Evolutionary conservation across 2,797 vertebrate genomes (phyloP).

Genomic region (Dicrostonyx torquatus): DNA sequence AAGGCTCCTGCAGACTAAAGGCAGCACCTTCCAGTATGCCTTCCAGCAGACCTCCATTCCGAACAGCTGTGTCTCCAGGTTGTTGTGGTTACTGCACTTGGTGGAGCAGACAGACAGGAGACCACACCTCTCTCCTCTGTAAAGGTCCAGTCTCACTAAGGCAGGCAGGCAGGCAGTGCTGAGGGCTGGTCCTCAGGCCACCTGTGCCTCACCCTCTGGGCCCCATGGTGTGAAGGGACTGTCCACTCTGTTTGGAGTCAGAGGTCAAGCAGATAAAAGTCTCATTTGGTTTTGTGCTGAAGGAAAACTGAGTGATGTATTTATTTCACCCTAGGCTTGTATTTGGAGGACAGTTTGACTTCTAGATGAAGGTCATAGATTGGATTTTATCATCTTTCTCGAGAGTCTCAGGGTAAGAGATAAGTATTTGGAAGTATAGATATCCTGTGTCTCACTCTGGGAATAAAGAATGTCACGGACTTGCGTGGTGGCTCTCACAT

Average conservation of each 20-base stretch:
- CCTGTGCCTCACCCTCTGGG: accelerated
- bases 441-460: background rate
- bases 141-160: background rate
- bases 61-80: background rate
- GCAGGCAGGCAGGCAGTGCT: background rate
- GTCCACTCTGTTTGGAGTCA: background rate
- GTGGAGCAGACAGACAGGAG: background rate
- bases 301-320: background rate
- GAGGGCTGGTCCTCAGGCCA: background rate
- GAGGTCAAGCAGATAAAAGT: background rate
- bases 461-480: accelerated
- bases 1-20: background rate
- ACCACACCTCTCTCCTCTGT: accelerated
- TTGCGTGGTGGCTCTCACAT: background rate
- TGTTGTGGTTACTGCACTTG: background rate
- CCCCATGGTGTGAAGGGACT: accelerated
- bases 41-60: too few species aligned
- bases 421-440: background rate
- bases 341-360: background rate
- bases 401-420: background rate
- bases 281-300: background rate
- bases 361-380: slow-evolving; percentile 5
- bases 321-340: background rate
- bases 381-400: background rate
- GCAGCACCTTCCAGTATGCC: background rate